These are phyloP conservation scores for Lutjanus erythropterus DNA, from an alignment of 2,113 vertebrate species.

Conservation along the genomic window DNA sequence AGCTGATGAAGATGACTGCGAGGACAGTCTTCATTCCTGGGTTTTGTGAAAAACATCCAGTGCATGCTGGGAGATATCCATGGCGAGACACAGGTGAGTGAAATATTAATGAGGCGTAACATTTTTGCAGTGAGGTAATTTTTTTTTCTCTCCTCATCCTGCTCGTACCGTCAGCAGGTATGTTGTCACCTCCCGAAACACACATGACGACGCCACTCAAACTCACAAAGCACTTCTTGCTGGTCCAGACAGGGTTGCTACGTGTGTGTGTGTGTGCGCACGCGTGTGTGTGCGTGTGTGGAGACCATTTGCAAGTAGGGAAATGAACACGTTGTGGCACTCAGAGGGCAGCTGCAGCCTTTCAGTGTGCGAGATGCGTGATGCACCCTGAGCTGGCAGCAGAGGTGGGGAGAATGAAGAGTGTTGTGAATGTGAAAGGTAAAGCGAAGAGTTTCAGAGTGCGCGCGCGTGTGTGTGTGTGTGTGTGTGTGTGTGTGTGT, in stretches of 20 bases:
- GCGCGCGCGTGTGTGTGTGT: neutral
- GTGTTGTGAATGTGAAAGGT: slow-evolving; percentile 27
- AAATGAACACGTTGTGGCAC: slow-evolving; percentile 65
- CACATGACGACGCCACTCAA: slow-evolving; percentile 39
- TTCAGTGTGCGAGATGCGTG: slow-evolving; percentile 39
- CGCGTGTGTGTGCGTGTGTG: slow-evolving; percentile 34
- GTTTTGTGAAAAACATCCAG: slow-evolving; percentile 13
- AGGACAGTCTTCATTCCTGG: neutral
- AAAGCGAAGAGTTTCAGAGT: neutral
- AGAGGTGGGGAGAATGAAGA: neutral
- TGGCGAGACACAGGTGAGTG: slow-evolving; percentile 43
- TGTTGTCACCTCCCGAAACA: slow-evolving; percentile 49
- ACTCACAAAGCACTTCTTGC: slow-evolving; percentile 6
- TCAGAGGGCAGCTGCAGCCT: slow-evolving; percentile 59
- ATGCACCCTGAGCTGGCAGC: slow-evolving; percentile 31
- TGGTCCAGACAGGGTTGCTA: slow-evolving; percentile 20
- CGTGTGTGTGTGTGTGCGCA: slow-evolving; percentile 29
- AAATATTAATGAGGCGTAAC: slow-evolving; percentile 66
- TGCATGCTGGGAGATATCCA: slow-evolving; percentile 47
- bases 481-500: neutral
- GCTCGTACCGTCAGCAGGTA: slow-evolving; percentile 47
- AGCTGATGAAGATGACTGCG: neutral
- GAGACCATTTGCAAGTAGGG: slow-evolving; percentile 68
- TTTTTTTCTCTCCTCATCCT: slow-evolving; percentile 7
- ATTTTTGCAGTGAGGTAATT: slow-evolving; percentile 67